These are phyloP conservation scores for Caenorhabditis japonica DNA, from an alignment of 2,888 invertebrate species.

Conservation along the genomic window DNA sequence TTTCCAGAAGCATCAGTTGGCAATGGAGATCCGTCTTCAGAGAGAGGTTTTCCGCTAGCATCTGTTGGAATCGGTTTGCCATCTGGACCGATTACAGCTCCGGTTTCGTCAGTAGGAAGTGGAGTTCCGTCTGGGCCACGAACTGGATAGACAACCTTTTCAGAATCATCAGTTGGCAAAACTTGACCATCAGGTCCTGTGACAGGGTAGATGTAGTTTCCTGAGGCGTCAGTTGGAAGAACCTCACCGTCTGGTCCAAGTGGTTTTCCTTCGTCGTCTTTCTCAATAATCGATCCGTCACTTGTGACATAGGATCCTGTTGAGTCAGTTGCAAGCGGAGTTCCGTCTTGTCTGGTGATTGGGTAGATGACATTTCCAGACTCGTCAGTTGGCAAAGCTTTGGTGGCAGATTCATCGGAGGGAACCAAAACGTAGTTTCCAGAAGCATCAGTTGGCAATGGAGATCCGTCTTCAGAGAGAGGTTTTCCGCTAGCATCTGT, in stretches of 20 bases:
- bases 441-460: conserved; percentile 44
- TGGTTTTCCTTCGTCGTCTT: conserved; percentile 52
- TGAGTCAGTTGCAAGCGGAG: conserved; percentile 51
- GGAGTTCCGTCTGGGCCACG: conserved; percentile 46
- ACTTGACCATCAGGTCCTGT: conserved; percentile 23
- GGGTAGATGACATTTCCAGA: conserved; percentile 52
- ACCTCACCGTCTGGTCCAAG: conserved; percentile 46
- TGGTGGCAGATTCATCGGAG: conserved; percentile 26
- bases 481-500: conserved; percentile 52
- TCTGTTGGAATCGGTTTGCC: conserved; percentile 57
- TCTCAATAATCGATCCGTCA: conserved; percentile 39
- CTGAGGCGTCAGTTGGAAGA: not conserved
- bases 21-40: conserved; percentile 40
- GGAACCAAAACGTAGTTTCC: conserved; percentile 38
- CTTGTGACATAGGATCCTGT: conserved; percentile 37
- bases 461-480: conserved; percentile 51
- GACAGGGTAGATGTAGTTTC: conserved; percentile 38
- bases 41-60: conserved; percentile 33
- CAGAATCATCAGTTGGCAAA: conserved; percentile 30
- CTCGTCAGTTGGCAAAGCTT: conserved; percentile 50
- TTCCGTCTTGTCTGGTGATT: conserved; percentile 53
- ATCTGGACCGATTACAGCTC: conserved; percentile 55
- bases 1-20: conserved; percentile 62
- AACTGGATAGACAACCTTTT: conserved; percentile 29
- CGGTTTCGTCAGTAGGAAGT: conserved; percentile 50